These are phyloP conservation scores for Corbicula japonica DNA, from an alignment of 2,888 invertebrate species.

Conservation along the genomic window DNA sequence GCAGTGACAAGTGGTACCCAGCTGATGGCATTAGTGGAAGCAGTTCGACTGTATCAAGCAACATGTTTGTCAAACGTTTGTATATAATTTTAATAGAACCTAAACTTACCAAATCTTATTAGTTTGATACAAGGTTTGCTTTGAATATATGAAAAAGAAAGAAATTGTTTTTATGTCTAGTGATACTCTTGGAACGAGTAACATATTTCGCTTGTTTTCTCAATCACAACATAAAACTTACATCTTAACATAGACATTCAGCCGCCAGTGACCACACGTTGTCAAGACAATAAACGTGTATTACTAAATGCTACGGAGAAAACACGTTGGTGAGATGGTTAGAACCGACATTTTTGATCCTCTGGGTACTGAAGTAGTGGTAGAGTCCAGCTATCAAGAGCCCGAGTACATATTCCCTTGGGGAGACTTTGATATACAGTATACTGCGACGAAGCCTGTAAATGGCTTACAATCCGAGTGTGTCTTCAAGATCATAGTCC, in stretches of 20 bases:
- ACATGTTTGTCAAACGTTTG: too few species aligned
- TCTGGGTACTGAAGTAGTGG: constrained; percentile 34
- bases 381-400: constrained; percentile 56
- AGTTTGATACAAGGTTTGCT: too few species aligned
- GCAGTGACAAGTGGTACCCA: too few species aligned
- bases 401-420: constrained; percentile 60
- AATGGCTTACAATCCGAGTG: constrained; percentile 59
- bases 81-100: background rate
- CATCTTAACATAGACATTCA: constrained; percentile 59
- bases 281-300: constrained; percentile 30
- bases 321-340: constrained; percentile 54
- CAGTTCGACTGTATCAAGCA: too few species aligned
- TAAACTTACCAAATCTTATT: too few species aligned
- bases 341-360: constrained; percentile 66
- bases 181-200: too few species aligned
- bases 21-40: too few species aligned
- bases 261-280: constrained; percentile 57
- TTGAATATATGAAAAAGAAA: too few species aligned
- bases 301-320: constrained; percentile 34
- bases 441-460: constrained; percentile 58
- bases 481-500: constrained; percentile 43
- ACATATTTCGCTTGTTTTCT: too few species aligned
- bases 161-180: too few species aligned
- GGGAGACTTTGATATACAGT: constrained; percentile 68
- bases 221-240: background rate